These are phyloP conservation scores for Drosophila sulfurigaster DNA, from an alignment of 1,140 invertebrate genomes.

Conservation along the genomic window DNA sequence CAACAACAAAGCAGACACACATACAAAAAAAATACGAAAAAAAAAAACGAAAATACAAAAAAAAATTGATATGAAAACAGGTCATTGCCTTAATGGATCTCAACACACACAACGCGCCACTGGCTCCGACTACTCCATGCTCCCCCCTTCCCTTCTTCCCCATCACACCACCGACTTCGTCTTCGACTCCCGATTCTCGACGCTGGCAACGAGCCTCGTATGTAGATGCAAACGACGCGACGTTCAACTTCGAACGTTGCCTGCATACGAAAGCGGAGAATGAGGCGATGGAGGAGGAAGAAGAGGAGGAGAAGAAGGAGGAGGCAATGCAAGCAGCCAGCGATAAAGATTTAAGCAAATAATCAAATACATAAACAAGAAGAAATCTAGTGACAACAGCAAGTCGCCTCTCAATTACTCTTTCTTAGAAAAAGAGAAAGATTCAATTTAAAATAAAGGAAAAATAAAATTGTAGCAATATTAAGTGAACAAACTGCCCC, in stretches of 20 bases:
- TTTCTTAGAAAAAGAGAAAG: background rate
- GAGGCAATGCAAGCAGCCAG: slow-evolving; percentile 64
- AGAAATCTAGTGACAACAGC: slow-evolving; percentile 1
- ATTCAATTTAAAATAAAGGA: background rate
- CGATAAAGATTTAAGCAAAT: slow-evolving; percentile 83
- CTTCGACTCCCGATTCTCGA: slow-evolving; percentile 1
- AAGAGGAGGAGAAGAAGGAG: slow-evolving; percentile 51
- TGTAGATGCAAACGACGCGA: slow-evolving; percentile 69
- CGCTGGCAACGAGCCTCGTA: slow-evolving; percentile 23
- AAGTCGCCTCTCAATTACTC: slow-evolving; percentile 2
- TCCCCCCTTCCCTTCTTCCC: slow-evolving; percentile 23
- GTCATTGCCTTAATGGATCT: slow-evolving; percentile 84
- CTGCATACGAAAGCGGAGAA: slow-evolving; percentile 69
- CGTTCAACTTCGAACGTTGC: slow-evolving; percentile 54
- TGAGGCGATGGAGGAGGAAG: too few species aligned
- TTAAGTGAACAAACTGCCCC: too few species aligned
- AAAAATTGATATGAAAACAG: slow-evolving; percentile 81
- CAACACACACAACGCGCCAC: slow-evolving; percentile 60
- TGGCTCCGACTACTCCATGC: slow-evolving; percentile 24
- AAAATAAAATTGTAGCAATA: background rate
- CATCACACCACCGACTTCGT: slow-evolving; percentile 3
- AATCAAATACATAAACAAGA: slow-evolving; percentile 81
- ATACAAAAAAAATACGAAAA: slow-evolving; percentile 11
- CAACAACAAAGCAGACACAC: slow-evolving; percentile 64
- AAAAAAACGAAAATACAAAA: slow-evolving; percentile 17